phyloP scores from a whole-genome alignment of 2,797 vertebrate species.

The Micropoecilia bifurca region DNA sequence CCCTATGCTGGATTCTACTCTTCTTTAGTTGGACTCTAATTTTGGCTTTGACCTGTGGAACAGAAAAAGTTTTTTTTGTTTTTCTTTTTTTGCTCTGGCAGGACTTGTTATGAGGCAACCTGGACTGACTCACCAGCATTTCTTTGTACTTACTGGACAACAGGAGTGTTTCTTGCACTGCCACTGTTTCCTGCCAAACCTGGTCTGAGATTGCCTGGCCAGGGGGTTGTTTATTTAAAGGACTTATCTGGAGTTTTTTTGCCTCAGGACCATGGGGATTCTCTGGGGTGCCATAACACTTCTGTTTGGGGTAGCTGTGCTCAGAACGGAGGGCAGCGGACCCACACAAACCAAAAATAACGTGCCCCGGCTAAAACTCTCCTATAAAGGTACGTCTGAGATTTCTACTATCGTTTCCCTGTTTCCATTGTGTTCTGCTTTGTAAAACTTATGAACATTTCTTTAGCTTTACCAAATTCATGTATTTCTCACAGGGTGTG shows the following conservation, averaged over 20 bases:
- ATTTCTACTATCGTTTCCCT: neutral
- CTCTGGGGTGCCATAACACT: conserved; percentile 84
- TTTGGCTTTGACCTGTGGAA: conserved; percentile 67
- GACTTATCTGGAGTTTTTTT: conserved; percentile 57
- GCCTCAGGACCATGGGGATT: conserved; percentile 89
- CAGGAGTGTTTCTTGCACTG: conserved; percentile 32
- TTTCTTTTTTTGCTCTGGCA: conserved; percentile 36
- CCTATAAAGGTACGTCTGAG: conserved; percentile 90
- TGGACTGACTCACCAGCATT: conserved; percentile 45
- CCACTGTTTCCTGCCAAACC: conserved; percentile 20
- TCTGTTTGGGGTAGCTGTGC: conserved; percentile 85
- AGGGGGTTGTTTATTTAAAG: conserved; percentile 62
- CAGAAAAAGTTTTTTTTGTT: conserved; percentile 34
- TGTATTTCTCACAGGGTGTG: neutral
- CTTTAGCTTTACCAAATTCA: neutral
- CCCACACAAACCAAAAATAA: conserved; percentile 89
- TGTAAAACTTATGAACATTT: neutral
- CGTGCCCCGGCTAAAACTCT: conserved; percentile 91
- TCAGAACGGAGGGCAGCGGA: conserved; percentile 69
- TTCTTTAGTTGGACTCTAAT: conserved; percentile 65
- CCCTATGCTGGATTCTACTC: conserved; percentile 60
- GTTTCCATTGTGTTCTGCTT: neutral
- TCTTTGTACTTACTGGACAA: conserved; percentile 37
- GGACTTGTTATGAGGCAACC: conserved; percentile 48
- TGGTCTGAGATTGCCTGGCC: conserved; percentile 36